phyloP scores from a whole-genome alignment of 1,140 invertebrate genomes.

The Tetramorium simillimum region DNA sequence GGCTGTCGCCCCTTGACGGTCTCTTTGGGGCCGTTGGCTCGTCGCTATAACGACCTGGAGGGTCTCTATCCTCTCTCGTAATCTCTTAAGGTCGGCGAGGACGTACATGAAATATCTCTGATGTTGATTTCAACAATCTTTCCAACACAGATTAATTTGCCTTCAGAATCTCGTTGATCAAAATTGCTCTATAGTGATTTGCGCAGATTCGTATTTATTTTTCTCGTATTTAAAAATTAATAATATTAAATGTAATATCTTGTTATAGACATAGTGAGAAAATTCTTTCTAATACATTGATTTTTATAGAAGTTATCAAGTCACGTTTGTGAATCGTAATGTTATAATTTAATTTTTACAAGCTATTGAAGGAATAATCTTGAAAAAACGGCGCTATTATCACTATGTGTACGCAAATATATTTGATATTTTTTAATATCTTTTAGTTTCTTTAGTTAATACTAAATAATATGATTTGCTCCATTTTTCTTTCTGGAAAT shows the following conservation, averaged over 20 bases:
- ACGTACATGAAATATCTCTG: not conserved
- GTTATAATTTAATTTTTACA: not conserved
- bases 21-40: slow-evolving; percentile 17
- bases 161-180: not conserved
- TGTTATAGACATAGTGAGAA: not conserved
- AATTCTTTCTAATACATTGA: not conserved
- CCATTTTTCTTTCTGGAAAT: not conserved
- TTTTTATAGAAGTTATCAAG: not conserved
- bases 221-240: not conserved
- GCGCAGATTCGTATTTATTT: not conserved
- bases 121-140: slow-evolving; percentile 2
- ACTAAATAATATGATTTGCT: not conserved
- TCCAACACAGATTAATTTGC: not conserved
- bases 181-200: not conserved
- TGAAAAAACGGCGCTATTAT: too few species aligned
- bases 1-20: slow-evolving; percentile 23
- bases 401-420: not conserved
- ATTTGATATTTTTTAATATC: not conserved
- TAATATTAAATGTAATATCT: not conserved
- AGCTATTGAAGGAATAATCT: not conserved
- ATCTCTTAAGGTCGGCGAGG: slow-evolving; percentile 33
- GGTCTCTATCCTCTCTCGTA: slow-evolving; percentile 37
- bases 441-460: not conserved
- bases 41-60: slow-evolving; percentile 56
- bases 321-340: not conserved